A percentile compares a stretch with the other conserved stretches of the same genome.
phyloP scores from a whole-genome alignment of 1,140 invertebrate genomes.

The Stenopsyche tienmushanensis region DNA sequence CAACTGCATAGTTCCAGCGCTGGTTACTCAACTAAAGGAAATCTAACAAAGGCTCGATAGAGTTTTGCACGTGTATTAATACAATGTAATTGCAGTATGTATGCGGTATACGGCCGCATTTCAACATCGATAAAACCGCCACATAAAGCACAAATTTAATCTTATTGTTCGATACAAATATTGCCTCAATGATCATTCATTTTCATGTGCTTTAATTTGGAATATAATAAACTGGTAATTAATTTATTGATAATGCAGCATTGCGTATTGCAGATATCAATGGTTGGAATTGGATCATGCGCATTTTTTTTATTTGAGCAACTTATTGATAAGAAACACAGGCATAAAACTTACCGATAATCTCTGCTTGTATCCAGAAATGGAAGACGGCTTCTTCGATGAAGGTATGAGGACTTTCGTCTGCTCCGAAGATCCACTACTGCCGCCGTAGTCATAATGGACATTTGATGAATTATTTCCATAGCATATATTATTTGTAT shows the following conservation, averaged over 20 bases:
- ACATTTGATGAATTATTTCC: conserved; percentile 64
- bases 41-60: not conserved
- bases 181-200: no score
- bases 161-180: no score
- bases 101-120: not conserved
- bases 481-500: conserved; percentile 70
- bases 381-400: conserved; percentile 52
- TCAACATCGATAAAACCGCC: no score
- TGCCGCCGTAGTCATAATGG: conserved; percentile 57
- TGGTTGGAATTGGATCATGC: no score
- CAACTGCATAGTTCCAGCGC: not conserved
- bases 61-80: not conserved
- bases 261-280: no score
- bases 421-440: conserved; percentile 50
- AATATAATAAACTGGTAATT: no score
- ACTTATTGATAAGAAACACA: no score
- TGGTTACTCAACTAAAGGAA: not conserved
- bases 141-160: no score
- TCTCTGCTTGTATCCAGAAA: conserved; percentile 54
- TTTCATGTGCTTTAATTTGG: no score
- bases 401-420: conserved; percentile 47
- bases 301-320: no score
- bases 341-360: conserved; percentile 53
- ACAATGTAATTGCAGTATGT: not conserved
- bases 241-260: no score